Percentiles rank a stretch among this genome's conserved stretches.
These are phyloP conservation scores for Hucho hucho DNA, from an alignment of 2,113 vertebrate genomes.

Conservation along the genomic window DNA sequence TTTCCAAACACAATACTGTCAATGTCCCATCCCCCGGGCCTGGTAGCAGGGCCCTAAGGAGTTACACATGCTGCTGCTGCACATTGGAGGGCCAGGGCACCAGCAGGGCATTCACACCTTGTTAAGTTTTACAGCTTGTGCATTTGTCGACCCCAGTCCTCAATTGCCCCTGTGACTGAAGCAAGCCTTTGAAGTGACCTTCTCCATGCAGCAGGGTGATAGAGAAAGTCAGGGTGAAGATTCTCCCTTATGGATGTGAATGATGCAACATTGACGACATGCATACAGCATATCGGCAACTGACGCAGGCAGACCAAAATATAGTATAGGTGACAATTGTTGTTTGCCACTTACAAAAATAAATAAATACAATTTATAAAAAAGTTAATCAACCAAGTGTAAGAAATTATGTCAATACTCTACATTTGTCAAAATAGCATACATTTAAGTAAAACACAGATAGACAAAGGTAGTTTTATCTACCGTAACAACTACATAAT, in stretches of 20 bases:
- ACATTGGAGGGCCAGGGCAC: slow-evolving; percentile 61
- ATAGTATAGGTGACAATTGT: neutral
- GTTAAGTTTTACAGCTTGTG: slow-evolving; percentile 78
- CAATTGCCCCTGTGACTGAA: slow-evolving; percentile 64
- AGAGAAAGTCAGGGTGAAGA: slow-evolving; percentile 37
- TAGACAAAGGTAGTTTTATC: neutral
- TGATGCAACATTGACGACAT: slow-evolving; percentile 24
- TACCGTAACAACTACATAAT: neutral
- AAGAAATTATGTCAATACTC: neutral
- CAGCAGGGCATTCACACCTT: slow-evolving; percentile 77
- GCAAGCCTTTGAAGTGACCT: slow-evolving; percentile 69
- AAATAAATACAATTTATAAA: neutral
- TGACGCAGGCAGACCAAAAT: neutral
- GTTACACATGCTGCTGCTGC: slow-evolving; percentile 49
- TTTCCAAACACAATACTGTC: slow-evolving; percentile 58
- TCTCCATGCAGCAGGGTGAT: slow-evolving; percentile 46
- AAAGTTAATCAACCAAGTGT: neutral
- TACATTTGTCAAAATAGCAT: neutral
- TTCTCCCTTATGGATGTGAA: slow-evolving; percentile 51
- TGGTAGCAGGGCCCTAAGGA: slow-evolving; percentile 33
- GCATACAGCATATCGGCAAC: slow-evolving; percentile 21
- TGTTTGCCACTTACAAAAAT: neutral
- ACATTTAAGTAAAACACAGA: neutral
- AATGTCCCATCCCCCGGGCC: slow-evolving; percentile 27
- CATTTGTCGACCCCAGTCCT: slow-evolving; percentile 72